phyloP scores from a whole-genome alignment of 2,113 vertebrate species.

The Lamprotornis superbus region DNA sequence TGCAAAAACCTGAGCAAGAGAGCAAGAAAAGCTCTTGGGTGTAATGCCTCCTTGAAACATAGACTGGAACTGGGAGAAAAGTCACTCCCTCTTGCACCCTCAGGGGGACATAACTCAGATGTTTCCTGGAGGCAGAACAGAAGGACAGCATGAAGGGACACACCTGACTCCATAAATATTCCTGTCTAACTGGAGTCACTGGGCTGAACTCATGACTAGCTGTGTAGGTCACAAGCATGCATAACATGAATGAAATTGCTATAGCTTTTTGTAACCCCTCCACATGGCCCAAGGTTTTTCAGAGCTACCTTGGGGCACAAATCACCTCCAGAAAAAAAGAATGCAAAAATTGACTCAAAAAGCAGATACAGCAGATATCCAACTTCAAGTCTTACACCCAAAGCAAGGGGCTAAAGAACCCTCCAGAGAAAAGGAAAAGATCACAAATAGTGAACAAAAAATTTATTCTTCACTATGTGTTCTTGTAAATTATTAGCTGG shows the following conservation, averaged over 20 bases:
- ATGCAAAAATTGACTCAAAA: background rate
- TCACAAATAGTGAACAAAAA: background rate
- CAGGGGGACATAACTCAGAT: background rate
- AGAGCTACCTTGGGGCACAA: background rate
- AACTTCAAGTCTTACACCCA: background rate
- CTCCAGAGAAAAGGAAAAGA: background rate
- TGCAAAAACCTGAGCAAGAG: background rate
- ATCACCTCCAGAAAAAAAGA: background rate
- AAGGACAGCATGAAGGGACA: background rate
- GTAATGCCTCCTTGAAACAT: background rate
- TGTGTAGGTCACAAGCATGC: background rate
- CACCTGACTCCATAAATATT: slow-evolving; percentile 16
- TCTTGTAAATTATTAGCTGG: background rate
- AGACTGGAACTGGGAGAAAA: background rate
- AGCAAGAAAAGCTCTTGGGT: background rate
- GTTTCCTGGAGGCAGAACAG: background rate
- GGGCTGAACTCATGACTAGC: background rate
- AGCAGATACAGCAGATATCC: background rate
- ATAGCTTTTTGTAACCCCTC: background rate
- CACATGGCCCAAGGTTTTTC: background rate
- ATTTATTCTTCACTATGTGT: background rate
- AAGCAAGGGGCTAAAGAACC: background rate
- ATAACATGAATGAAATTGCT: background rate
- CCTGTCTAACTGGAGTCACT: background rate
- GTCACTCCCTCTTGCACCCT: background rate